Evolutionary conservation across 2,113 vertebrate species (phyloP).

Genomic region (Nerophis lumbriciformis): DNA sequence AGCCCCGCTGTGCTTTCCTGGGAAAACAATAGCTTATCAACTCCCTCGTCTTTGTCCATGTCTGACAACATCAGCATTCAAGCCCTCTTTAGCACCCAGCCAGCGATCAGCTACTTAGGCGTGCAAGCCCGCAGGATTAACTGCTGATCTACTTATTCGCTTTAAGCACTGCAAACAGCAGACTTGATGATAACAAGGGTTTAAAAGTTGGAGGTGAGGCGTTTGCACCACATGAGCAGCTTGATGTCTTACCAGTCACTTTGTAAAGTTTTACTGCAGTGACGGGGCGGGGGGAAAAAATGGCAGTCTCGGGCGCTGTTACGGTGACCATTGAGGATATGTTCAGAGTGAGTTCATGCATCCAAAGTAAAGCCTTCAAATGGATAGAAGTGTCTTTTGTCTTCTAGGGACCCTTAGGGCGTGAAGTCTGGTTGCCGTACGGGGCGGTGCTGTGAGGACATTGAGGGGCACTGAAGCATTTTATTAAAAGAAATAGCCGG

Average conservation of each 20-base stretch:
- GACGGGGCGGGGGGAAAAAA: conserved; percentile 22
- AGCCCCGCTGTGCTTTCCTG: conserved; percentile 50
- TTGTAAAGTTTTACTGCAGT: conserved; percentile 54
- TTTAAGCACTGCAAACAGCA: conserved; percentile 61
- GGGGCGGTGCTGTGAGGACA: conserved; percentile 47
- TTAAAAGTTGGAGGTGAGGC: conserved; percentile 65
- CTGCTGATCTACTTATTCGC: conserved; percentile 67
- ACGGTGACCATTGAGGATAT: conserved; percentile 27
- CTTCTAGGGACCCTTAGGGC: conserved; percentile 49
- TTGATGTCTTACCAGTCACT: conserved; percentile 58
- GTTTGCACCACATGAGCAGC: conserved; percentile 57
- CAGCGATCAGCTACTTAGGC: conserved; percentile 64
- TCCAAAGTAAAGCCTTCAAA: conserved; percentile 57
- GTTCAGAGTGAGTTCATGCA: conserved; percentile 15
- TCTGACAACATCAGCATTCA: conserved; percentile 69
- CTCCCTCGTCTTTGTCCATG: conserved; percentile 45
- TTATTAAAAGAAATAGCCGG: conserved; percentile 48
- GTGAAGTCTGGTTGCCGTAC: conserved; percentile 58
- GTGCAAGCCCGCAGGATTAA: conserved; percentile 63
- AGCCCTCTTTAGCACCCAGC: conserved; percentile 59
- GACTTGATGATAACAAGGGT: conserved; percentile 52
- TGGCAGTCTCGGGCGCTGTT: conserved; percentile 34
- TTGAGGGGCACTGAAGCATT: conserved; percentile 56
- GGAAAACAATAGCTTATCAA: conserved; percentile 69
- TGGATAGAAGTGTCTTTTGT: conserved; percentile 57